A percentile compares a stretch with the other conserved stretches of the same genome.
Evolutionary conservation across 2,888 invertebrate species (phyloP).

Genomic region (Ormyrus pomaceus): DNA sequence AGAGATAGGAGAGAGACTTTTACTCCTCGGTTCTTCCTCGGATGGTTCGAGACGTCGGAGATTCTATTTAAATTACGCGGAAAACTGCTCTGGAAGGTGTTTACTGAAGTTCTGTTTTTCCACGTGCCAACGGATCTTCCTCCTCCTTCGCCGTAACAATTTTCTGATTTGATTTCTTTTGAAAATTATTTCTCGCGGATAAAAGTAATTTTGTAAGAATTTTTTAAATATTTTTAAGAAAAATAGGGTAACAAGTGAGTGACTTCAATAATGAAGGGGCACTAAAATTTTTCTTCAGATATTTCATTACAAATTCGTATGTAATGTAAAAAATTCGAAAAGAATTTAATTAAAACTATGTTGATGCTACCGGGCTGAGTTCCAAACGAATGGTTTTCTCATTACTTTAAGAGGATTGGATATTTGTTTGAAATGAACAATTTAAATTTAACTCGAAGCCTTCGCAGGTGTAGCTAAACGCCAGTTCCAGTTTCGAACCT

Average conservation of each 20-base stretch:
- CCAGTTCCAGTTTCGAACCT: slow-evolving; percentile 8
- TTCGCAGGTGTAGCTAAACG: neutral
- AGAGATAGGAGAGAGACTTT: slow-evolving; percentile 32
- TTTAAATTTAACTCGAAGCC: neutral
- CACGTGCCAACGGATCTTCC: no score
- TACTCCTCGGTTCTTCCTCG: slow-evolving; percentile 15
- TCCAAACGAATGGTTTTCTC: neutral
- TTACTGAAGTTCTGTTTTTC: slow-evolving; percentile 18
- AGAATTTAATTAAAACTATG: slow-evolving; percentile 8
- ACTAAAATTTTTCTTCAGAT: no score
- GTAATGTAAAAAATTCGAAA: neutral
- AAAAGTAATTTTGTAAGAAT: no score
- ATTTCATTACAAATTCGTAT: no score
- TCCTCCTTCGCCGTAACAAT: neutral
- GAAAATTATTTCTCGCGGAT: neutral
- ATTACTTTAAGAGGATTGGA: neutral
- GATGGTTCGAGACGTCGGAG: slow-evolving; percentile 11
- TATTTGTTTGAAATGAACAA: neutral
- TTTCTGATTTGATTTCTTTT: neutral
- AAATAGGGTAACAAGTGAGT: no score
- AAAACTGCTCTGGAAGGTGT: slow-evolving; percentile 41
- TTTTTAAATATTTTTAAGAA: no score
- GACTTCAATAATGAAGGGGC: no score
- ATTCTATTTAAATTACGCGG: slow-evolving; percentile 52
- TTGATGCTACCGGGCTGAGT: neutral